Evolutionary conservation across 1,140 invertebrate genomes (phyloP).

Genomic region (Drosophila suzukii): DNA sequence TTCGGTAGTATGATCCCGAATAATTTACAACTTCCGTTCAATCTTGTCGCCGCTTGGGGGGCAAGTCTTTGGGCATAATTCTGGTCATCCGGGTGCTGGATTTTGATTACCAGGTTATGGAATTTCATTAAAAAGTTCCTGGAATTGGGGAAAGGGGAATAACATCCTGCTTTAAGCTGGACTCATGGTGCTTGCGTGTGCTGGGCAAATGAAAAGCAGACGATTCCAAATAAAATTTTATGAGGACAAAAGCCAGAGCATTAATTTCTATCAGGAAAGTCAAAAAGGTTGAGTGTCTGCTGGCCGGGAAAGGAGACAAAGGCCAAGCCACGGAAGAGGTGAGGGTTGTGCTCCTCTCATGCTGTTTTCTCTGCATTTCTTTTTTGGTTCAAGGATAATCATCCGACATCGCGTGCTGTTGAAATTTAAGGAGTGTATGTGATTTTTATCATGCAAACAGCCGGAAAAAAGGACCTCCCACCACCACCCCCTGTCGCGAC

Average conservation of each 20-base stretch:
- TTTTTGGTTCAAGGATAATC: conserved; percentile 83
- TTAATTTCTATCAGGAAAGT: conserved; percentile 66
- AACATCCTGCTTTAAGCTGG: conserved; percentile 34
- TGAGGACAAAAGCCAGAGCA: conserved; percentile 58
- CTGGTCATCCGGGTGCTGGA: conserved; percentile 61
- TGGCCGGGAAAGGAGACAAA: conserved; percentile 53
- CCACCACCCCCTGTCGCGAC: conserved; percentile 27
- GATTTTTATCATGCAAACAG: conserved; percentile 84
- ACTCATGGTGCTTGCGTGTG: conserved; percentile 50
- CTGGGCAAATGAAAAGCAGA: conserved; percentile 67
- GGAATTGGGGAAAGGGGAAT: neutral
- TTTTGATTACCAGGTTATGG: conserved; percentile 59
- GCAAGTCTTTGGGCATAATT: conserved; percentile 47
- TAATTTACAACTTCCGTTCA: conserved; percentile 60
- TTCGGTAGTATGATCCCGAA: conserved; percentile 36
- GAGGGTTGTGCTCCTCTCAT: conserved; percentile 20
- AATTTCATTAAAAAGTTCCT: conserved; percentile 71
- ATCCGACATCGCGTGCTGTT: conserved; percentile 82
- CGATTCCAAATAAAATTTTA: conserved; percentile 71
- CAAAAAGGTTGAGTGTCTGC: conserved; percentile 71
- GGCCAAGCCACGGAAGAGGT: conserved; percentile 26
- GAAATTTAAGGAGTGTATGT: conserved; percentile 84
- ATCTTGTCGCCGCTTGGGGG: conserved; percentile 36
- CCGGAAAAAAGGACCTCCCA: conserved; percentile 66
- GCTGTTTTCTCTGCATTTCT: conserved; percentile 6